Evolutionary conservation across 2,797 vertebrate species (phyloP).

Genomic region (Amphiprion clarkii): DNA sequence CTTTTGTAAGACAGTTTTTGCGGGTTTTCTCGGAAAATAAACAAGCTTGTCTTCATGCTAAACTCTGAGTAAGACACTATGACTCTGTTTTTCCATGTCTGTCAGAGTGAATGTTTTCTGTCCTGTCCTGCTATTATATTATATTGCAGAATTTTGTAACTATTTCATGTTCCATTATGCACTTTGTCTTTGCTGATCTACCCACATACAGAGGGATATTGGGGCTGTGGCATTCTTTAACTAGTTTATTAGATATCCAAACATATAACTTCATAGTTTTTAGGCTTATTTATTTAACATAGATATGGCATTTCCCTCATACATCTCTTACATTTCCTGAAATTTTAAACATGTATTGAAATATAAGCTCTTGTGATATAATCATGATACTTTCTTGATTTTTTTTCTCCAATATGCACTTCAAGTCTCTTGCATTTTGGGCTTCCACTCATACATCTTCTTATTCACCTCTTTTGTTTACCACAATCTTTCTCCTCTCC

Average conservation of each 20-base stretch:
- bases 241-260: neutral
- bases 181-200: neutral
- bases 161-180: neutral
- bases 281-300: too few relatives aligned
- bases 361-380: neutral
- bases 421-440: neutral
- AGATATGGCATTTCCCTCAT: too few relatives aligned
- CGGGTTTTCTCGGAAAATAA: too few relatives aligned
- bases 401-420: neutral
- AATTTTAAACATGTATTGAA: neutral
- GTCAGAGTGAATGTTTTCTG: too few relatives aligned
- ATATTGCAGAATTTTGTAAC: neutral
- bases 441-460: neutral
- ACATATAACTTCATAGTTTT: neutral
- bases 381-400: neutral
- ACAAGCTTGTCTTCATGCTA: too few relatives aligned
- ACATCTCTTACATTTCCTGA: too few relatives aligned
- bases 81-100: too few relatives aligned
- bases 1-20: too few relatives aligned
- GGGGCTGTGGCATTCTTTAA: neutral
- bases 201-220: neutral
- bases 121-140: too few relatives aligned
- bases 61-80: too few relatives aligned
- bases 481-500: conserved; percentile 15
- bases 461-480: neutral